Percentiles rank a stretch among this genome's conserved stretches.
phyloP scores from a whole-genome alignment of 64 coral and sea anemone genomes.

The Montipora efflorescens region DNA sequence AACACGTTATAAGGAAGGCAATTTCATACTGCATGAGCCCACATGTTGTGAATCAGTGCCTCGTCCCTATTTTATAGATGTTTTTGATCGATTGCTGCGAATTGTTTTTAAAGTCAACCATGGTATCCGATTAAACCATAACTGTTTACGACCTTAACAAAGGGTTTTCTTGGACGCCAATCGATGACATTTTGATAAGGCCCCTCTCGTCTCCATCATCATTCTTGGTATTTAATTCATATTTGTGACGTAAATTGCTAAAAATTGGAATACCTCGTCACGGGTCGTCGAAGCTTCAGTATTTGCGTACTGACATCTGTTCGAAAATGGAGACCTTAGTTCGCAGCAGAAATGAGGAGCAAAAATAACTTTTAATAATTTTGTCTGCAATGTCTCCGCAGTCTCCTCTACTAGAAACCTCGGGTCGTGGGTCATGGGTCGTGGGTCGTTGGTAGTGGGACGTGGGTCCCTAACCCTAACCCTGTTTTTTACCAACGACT shows the following conservation, averaged over 20 bases:
- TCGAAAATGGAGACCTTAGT: too few relatives aligned
- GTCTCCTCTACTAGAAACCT: too few relatives aligned
- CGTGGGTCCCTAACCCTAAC: too few relatives aligned
- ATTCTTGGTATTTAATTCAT: not conserved
- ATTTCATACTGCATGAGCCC: not conserved
- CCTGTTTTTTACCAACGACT: too few relatives aligned
- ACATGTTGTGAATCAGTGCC: not conserved
- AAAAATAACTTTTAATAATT: too few relatives aligned
- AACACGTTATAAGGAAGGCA: not conserved
- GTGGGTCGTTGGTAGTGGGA: too few relatives aligned
- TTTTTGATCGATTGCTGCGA: not conserved
- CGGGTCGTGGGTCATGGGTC: too few relatives aligned
- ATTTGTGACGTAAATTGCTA: not conserved
- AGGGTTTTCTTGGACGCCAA: not conserved
- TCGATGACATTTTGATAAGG: not conserved
- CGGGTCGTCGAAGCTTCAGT: not conserved
- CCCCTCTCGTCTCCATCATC: not conserved
- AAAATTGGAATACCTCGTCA: constrained; percentile 1
- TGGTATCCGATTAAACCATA: not conserved
- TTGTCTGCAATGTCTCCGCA: too few relatives aligned
- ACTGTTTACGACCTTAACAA: not conserved
- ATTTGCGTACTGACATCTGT: not conserved
- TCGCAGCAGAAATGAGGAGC: too few relatives aligned
- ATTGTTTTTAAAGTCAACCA: not conserved
- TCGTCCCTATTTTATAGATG: not conserved